Base-by-base conservation (phyloP, 2,113 vertebrate genomes). In the Chaenogobius annularis region DNA sequence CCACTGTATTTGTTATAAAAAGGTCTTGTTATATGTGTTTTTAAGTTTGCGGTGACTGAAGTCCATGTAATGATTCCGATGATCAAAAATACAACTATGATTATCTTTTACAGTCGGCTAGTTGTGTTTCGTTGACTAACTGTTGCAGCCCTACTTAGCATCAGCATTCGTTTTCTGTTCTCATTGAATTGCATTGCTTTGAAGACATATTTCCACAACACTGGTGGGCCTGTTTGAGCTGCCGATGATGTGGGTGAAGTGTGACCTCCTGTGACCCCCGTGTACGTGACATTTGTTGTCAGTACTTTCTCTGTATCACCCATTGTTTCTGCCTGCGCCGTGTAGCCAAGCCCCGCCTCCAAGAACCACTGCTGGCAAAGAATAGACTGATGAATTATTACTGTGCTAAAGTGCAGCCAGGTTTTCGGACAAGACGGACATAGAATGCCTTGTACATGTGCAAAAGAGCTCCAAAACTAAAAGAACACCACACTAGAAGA, bases 151-250 rank as follows among this genome's bases (percentile, higher is more conserved):
- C 26, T 31, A 31, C n/a, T n/a, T n/a, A n/a, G n/a, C 26, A 31
- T 31, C 4, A 31, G 26, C 37, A 40, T 40, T 40, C 0, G 37
- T 40, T 40, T 40, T 40, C 37, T 40, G 37, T 40, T 31, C 26
- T 2, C 26, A 4, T 31, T 1, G 26, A 31, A 40, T 40, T 40
- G 8, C 8, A 40, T 40, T 4, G 1, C 26, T 31, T 77, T 85
- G 69, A 83, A 71, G 37, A 13, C 1, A 17, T 84, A 75, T 85
- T 86, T 88, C 81, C 86, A 87, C 73, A 89, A 83, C 79, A 81
- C 62, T 63, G 17, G 7, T 17, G 17, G 61, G 10, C 11, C n/a
- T 37, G 19, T n/a, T n/a, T 37, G 59, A 40, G 31, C 61, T 43
- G 59, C 26, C 58, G 14, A 35, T 7, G 5, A 31, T 35, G 35